These are phyloP conservation scores for Dolichoris vasculosae DNA, from an alignment of 1,140 invertebrate genomes.

Conservation along the genomic window DNA sequence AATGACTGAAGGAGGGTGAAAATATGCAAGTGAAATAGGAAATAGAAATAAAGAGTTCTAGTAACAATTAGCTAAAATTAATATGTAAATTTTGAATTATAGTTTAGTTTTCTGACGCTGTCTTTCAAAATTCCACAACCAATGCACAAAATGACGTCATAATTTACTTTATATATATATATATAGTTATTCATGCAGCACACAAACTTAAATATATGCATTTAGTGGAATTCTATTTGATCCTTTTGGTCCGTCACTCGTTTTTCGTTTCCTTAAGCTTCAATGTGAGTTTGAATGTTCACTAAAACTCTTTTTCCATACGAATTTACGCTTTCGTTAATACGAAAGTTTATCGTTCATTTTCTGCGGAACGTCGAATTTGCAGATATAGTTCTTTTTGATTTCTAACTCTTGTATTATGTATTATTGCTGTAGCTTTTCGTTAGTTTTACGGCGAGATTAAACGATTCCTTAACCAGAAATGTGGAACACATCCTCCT, in stretches of 20 bases:
- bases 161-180: not conserved
- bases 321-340: not conserved
- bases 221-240: not conserved
- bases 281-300: not conserved
- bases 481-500: slow-evolving; percentile 20
- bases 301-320: not conserved
- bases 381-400: not conserved
- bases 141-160: slow-evolving; percentile 54
- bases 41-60: not conserved
- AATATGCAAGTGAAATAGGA: no score
- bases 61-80: slow-evolving; percentile 54
- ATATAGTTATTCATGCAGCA: not conserved
- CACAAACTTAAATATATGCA: not conserved
- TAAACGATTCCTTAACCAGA: slow-evolving; percentile 35
- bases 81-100: slow-evolving; percentile 65
- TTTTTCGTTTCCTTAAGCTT: not conserved
- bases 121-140: slow-evolving; percentile 52
- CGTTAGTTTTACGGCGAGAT: slow-evolving; percentile 22
- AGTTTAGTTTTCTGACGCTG: slow-evolving; percentile 54
- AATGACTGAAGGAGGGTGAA: not conserved
- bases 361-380: not conserved
- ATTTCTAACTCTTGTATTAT: not conserved
- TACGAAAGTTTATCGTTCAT: not conserved
- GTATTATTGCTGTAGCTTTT: not conserved
- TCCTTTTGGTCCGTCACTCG: not conserved